Evolutionary conservation across 1,140 invertebrate genomes (phyloP), one percentile per base, ranked within the genome.

Genomic region (Ganaspis sp.): DNA sequence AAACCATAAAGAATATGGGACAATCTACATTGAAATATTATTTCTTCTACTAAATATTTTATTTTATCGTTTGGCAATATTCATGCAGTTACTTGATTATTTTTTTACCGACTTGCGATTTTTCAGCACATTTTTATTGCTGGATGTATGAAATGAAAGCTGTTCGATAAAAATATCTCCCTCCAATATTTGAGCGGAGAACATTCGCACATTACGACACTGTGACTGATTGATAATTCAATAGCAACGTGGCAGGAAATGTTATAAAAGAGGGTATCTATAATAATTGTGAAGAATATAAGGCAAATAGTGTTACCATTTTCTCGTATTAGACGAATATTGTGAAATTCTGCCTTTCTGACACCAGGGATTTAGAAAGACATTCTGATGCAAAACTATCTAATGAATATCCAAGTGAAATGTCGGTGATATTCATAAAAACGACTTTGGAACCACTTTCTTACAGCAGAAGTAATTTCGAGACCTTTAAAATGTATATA

Each of bases 31-130:
- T 64, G 1, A 23, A 29, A 29, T 29, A 29, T 64, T 29, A 64
- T 64, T 26, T 23, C 12, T 26, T 11, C 54, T 23, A 64, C 29
- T 26, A 64, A 64, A 64, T 64, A 26, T 64, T 64, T 64, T 64
- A 64, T 64, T 9, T 64, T 6, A 9, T 3, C 4, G 12, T 19
- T 6, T 4, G 12, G 11, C 29, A 23, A 12, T 64, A 29, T 15
- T 29, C 54, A 64, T 5, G 26, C 23, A 29, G 42, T 45, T 15
- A 15, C 12, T 45, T 45, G n/a, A 45, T 45, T 15, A 45, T 45
- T 45, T 45, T n/a, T 45, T 45, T 45, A 45, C 9, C 15, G 42
- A 12, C 4, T 45, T 45, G 42, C 42, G 42, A 45, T 45, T 45
- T 45, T 45, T 45, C 15, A 45, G 42, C 15, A 45, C 42, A 1